These are phyloP conservation scores for Fissipunctia ypsillon DNA, from an alignment of 2,888 invertebrate genomes.

Conservation along the genomic window DNA sequence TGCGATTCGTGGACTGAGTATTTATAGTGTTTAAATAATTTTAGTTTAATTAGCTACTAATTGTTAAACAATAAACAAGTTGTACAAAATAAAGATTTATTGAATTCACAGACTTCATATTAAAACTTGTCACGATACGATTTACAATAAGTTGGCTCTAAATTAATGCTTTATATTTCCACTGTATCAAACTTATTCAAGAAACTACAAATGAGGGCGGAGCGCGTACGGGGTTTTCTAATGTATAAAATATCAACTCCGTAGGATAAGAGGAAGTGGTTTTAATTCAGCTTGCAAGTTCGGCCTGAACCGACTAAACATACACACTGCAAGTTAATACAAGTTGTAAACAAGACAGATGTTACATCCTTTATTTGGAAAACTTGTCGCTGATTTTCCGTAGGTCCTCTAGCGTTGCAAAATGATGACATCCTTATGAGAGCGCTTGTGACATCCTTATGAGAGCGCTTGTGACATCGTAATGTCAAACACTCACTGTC, in stretches of 20 bases:
- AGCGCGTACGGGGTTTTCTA: not conserved
- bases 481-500: not conserved
- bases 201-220: not conserved
- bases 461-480: not conserved
- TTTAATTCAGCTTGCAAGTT: too few species aligned
- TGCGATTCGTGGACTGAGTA: conserved; percentile 1
- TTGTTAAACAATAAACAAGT: conserved; percentile 51
- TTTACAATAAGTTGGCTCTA: conserved; percentile 31
- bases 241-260: too few species aligned
- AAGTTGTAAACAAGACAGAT: too few species aligned
- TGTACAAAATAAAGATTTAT: conserved; percentile 42
- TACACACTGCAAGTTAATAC: too few species aligned
- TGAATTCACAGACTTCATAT: conserved; percentile 50
- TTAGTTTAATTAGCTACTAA: conserved; percentile 34
- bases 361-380: not conserved
- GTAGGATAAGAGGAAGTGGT: too few species aligned
- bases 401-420: not conserved
- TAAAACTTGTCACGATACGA: conserved; percentile 49
- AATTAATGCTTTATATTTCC: conserved; percentile 11
- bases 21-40: conserved; percentile 9
- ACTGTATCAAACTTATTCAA: not conserved
- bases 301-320: too few species aligned
- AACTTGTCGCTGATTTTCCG: not conserved
- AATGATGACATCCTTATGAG: not conserved
- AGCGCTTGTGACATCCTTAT: not conserved